Percentiles rank a stretch among this genome's conserved stretches.
Conservation (phyloP, 2,888 invertebrate genomes). For the Drosophila multiciliata region DNA sequence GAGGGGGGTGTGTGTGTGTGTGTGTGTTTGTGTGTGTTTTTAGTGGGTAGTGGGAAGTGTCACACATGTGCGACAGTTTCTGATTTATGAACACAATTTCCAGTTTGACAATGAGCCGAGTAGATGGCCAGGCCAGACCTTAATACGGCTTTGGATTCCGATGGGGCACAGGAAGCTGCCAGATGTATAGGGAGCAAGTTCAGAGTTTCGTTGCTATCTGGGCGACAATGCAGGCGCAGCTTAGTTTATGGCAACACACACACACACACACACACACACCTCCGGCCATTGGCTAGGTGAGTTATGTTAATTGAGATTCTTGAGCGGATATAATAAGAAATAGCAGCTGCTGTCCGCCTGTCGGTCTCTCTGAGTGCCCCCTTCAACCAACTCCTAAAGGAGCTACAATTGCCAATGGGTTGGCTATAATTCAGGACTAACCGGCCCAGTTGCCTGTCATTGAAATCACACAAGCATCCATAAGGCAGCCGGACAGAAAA, state of each 20-base stretch:
- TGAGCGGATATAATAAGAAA: conserved; percentile 57
- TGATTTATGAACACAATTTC: conserved; percentile 80
- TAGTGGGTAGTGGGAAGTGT: conserved; percentile 38
- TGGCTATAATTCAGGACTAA: conserved; percentile 56
- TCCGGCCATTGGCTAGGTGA: conserved; percentile 59
- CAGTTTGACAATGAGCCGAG: conserved; percentile 73
- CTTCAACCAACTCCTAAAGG: conserved; percentile 22
- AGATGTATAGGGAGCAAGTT: conserved; percentile 11
- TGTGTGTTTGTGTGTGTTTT: not conserved
- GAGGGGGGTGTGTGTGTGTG: not conserved
- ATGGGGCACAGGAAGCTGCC: conserved; percentile 30
- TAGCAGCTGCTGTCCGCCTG: conserved; percentile 32
- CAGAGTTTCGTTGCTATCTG: conserved; percentile 39
- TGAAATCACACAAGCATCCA: conserved; percentile 54
- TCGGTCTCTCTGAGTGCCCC: not conserved
- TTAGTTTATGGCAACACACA: conserved; percentile 61
- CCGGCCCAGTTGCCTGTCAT: conserved; percentile 32
- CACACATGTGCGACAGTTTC: conserved; percentile 77
- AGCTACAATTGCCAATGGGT: conserved; percentile 17
- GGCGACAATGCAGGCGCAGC: conserved; percentile 48
- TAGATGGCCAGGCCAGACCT: conserved; percentile 20
- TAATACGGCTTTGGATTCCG: conserved; percentile 12
- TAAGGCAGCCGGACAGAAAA: conserved; percentile 2
- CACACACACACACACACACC: too few relatives aligned
- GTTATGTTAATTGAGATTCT: conserved; percentile 76